These are phyloP conservation scores for Potamarius usumacintae DNA, from an alignment of 2,113 vertebrate genomes.

Conservation along the genomic window DNA sequence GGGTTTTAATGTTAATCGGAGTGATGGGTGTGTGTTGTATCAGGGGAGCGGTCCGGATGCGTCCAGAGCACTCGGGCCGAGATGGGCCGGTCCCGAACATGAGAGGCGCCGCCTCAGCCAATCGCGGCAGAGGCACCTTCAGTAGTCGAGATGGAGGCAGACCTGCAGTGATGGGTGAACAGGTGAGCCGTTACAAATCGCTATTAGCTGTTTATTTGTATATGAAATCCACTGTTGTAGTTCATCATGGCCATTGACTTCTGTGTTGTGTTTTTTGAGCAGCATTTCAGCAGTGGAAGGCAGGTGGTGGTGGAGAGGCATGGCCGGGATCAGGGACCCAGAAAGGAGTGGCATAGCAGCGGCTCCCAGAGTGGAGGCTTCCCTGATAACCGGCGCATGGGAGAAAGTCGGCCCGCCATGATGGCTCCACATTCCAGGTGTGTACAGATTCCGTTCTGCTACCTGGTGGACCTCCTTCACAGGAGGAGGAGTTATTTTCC, in stretches of 20 bases:
- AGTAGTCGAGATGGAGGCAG: conserved; percentile 80
- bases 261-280: conserved; percentile 18
- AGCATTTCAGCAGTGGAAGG: conserved; percentile 87
- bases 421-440: conserved; percentile 89
- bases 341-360: conserved; percentile 91
- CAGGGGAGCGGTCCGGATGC: conserved; percentile 72
- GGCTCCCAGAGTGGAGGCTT: conserved; percentile 84
- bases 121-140: conserved; percentile 79
- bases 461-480: too few relatives aligned
- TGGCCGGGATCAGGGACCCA: conserved; percentile 82
- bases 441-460: background rate
- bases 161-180: conserved; percentile 77
- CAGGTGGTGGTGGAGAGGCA: conserved; percentile 89
- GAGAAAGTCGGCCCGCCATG: conserved; percentile 82
- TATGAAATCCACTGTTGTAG: background rate
- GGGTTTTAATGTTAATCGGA: background rate
- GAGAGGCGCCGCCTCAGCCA: conserved; percentile 79
- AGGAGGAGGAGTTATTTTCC: background rate
- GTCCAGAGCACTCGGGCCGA: conserved; percentile 83
- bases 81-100: conserved; percentile 81
- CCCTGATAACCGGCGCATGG: conserved; percentile 81
- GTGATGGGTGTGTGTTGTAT: conserved; percentile 12
- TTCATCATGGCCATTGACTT: background rate
- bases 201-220: background rate
- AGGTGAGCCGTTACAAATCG: conserved; percentile 65